A percentile compares a stretch with the other conserved stretches of the same genome.
phyloP scores from a whole-genome alignment of 2,888 invertebrate genomes.

The Perizoma affinitatum region DNA sequence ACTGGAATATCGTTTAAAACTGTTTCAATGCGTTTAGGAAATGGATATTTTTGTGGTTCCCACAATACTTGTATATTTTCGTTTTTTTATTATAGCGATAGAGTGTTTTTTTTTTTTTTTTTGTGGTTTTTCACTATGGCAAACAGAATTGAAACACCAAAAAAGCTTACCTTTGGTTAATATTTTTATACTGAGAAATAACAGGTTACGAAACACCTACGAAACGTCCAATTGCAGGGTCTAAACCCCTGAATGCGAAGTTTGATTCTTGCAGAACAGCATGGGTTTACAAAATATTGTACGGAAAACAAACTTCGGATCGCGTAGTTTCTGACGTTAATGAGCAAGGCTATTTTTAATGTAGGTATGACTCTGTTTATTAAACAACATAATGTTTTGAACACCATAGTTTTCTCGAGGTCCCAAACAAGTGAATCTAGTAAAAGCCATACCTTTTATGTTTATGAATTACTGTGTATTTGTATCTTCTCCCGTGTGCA shows the following conservation, averaged over 20 bases:
- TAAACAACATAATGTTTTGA: background rate
- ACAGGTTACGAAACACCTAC: too few species aligned
- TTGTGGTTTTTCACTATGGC: too few species aligned
- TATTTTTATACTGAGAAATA: too few species aligned
- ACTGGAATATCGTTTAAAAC: slow-evolving; percentile 18
- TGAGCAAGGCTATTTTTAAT: slow-evolving; percentile 15
- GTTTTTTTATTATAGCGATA: too few species aligned
- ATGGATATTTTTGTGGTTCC: slow-evolving; percentile 3
- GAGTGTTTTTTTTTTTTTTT: too few species aligned
- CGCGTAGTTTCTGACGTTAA: slow-evolving; percentile 23
- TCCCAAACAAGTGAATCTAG: too few species aligned
- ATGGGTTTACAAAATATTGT: slow-evolving; percentile 22
- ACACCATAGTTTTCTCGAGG: too few species aligned
- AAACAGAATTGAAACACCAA: too few species aligned
- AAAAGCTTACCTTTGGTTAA: too few species aligned
- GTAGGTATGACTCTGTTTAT: background rate
- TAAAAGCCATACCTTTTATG: too few species aligned
- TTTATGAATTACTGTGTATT: too few species aligned
- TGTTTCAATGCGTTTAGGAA: slow-evolving; percentile 6
- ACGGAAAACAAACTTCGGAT: slow-evolving; percentile 12
- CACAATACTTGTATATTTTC: background rate
- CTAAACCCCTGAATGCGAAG: background rate
- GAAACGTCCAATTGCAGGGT: background rate
- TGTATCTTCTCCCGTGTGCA: too few species aligned
- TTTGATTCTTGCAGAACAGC: slow-evolving; percentile 8